Base-by-base conservation (phyloP, 2,797 vertebrate species). In the Gallinago stenura region DNA sequence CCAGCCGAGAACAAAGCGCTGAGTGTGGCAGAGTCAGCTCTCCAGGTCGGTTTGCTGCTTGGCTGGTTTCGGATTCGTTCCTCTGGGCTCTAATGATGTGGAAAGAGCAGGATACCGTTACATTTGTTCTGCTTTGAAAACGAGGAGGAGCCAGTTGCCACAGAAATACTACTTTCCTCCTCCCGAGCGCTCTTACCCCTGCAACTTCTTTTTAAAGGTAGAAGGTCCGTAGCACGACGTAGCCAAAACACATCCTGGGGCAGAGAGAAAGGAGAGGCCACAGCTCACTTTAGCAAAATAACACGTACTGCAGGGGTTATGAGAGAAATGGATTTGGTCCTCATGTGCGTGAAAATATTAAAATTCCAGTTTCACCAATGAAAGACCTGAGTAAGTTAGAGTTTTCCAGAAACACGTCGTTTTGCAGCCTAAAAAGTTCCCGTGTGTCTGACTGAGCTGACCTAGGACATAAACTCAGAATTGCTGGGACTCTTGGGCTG, bases 11-110 rank as follows among this genome's bases (percentile, higher is more conserved):
- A 61, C 72, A 83, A 79, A 90, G 87, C 0, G 0, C 62, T 17
- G 58, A 83, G 79, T 35, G 62, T 54, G 76, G 81, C 83, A 79
- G 68, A 16, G 45, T 92, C 80, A 12, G 80, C 83, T 48, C 68
- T 92, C 54, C 91, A 65, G 80, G 72, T 83, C 46, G 46, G 15
- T 94, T 92, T 94, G 80, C 95, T 90, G 89, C 93, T 80, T 90
- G 91, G 62, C 64, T 92, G 93, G 10, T 51, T 83, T 89, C 69
- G 39, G 64, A 72, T 73, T 13, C 26, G 56, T 89, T 90, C 93
- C 71, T 85, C 64, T 90, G 46, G 17, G 35, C 83, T 92, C 77
- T 83, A 92, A 90, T 79, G 72, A 26, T 86, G 54, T 65, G 80
- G 89, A 92, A 83, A 77, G 77, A 69, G 76, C 72, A 69, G 72